Conservation (phyloP, 2,888 invertebrate species). For the Penaeus monodon region DNA sequence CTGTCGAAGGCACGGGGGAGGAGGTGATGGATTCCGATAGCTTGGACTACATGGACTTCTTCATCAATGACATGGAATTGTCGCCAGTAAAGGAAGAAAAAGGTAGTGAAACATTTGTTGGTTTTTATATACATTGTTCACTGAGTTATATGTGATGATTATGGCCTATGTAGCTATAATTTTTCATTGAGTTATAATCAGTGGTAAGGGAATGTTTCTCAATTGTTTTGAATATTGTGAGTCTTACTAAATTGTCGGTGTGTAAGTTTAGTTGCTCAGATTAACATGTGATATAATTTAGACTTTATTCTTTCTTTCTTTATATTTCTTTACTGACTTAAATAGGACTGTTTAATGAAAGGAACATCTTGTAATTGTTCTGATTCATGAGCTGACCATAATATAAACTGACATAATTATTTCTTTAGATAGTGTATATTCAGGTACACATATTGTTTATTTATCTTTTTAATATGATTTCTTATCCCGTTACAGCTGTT, state of each 20-base stretch:
- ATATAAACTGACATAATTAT: no score
- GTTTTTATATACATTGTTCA: neutral
- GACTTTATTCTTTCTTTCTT: no score
- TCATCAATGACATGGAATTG: conserved; percentile 27
- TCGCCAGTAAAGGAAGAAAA: conserved; percentile 12
- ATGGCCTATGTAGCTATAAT: neutral
- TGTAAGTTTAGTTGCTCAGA: no score
- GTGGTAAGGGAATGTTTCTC: neutral
- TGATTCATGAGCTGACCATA: no score
- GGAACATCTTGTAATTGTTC: no score
- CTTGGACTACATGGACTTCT: conserved; percentile 48
- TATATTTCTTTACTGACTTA: no score
- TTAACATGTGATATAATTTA: no score
- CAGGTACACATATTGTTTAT: neutral
- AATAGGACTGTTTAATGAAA: no score
- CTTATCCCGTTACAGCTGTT: neutral
- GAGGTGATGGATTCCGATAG: conserved; percentile 33
- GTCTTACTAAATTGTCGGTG: no score
- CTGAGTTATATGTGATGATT: neutral
- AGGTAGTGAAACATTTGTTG: conserved; percentile 3
- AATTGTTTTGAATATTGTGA: no score
- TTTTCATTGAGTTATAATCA: neutral
- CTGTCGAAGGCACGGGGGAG: conserved; percentile 2
- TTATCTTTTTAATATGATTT: neutral
- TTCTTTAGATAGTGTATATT: no score